A percentile compares a stretch with the other conserved stretches of the same genome.
These are phyloP conservation scores for Papilio polyxenes DNA, from an alignment of 1,140 invertebrate species.

Conservation along the genomic window DNA sequence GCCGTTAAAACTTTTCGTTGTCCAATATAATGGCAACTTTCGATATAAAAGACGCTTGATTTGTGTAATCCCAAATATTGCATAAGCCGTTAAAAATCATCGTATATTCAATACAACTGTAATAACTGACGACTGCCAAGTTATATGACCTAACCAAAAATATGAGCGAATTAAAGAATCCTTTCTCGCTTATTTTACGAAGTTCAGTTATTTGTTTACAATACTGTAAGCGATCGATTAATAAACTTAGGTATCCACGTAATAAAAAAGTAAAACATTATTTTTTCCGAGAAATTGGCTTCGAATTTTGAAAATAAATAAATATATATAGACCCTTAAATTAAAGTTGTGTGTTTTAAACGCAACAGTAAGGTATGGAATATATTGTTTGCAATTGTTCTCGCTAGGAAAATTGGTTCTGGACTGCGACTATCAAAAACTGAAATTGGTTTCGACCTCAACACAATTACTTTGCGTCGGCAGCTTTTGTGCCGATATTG, in stretches of 20 bases:
- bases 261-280: background rate
- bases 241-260: too few relatives aligned
- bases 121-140: slow-evolving; percentile 20
- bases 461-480: slow-evolving; percentile 34
- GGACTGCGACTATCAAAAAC: slow-evolving; percentile 35
- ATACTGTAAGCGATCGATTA: background rate
- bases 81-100: background rate
- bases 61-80: slow-evolving; percentile 34
- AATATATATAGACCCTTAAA: background rate
- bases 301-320: background rate
- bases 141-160: background rate
- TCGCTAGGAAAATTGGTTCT: slow-evolving; percentile 31
- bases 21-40: slow-evolving; percentile 30
- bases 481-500: slow-evolving; percentile 22
- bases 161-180: background rate
- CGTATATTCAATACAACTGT: background rate
- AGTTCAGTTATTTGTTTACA: background rate
- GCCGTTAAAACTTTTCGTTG: slow-evolving; percentile 36
- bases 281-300: background rate
- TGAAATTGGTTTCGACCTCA: slow-evolving; percentile 37
- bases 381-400: slow-evolving; percentile 38
- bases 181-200: background rate
- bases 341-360: background rate
- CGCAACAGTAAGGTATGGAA: slow-evolving; percentile 3
- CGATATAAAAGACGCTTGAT: slow-evolving; percentile 28